A percentile compares a stretch with the other conserved stretches of the same genome.
These are phyloP conservation scores for Orientallactaga sibirica DNA, from an alignment of 2,797 vertebrate species.

Conservation along the genomic window DNA sequence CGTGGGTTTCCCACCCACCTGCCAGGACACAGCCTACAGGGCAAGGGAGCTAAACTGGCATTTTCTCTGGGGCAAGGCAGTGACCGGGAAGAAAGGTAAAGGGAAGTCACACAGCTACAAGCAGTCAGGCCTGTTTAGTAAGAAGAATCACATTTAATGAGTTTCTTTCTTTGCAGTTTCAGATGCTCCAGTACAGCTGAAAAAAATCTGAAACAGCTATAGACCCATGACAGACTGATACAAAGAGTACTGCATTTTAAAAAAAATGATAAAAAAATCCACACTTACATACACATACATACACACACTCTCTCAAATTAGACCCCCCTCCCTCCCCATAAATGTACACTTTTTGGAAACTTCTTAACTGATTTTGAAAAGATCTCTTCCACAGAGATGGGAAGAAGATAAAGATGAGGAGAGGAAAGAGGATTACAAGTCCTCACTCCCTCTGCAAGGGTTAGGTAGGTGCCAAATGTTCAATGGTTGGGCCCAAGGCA, in stretches of 20 bases:
- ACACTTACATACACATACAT: constrained; percentile 51
- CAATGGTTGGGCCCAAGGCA: constrained; percentile 83
- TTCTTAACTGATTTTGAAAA: constrained; percentile 90
- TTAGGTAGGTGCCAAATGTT: constrained; percentile 83
- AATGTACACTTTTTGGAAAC: constrained; percentile 90
- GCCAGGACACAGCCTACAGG: constrained; percentile 31
- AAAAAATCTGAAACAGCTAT: constrained; percentile 90
- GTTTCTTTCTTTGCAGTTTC: constrained; percentile 89
- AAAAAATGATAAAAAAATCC: constrained; percentile 90
- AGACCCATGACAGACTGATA: constrained; percentile 90
- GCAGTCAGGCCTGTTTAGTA: constrained; percentile 89
- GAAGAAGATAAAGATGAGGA: constrained; percentile 84
- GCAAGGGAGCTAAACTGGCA: constrained; percentile 7
- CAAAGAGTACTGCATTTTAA: constrained; percentile 90
- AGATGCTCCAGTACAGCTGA: constrained; percentile 90
- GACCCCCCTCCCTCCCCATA: constrained; percentile 84
- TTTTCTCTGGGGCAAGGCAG: neutral
- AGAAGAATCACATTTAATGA: constrained; percentile 92
- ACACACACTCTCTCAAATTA: constrained; percentile 70
- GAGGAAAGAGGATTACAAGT: constrained; percentile 82
- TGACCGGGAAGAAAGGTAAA: neutral
- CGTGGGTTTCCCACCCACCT: neutral
- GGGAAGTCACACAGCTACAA: constrained; percentile 87
- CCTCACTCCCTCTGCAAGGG: constrained; percentile 84
- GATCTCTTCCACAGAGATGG: constrained; percentile 86